Evolutionary conservation across 2,797 vertebrate species (phyloP).

Genomic region (Salmo trutta): DNA sequence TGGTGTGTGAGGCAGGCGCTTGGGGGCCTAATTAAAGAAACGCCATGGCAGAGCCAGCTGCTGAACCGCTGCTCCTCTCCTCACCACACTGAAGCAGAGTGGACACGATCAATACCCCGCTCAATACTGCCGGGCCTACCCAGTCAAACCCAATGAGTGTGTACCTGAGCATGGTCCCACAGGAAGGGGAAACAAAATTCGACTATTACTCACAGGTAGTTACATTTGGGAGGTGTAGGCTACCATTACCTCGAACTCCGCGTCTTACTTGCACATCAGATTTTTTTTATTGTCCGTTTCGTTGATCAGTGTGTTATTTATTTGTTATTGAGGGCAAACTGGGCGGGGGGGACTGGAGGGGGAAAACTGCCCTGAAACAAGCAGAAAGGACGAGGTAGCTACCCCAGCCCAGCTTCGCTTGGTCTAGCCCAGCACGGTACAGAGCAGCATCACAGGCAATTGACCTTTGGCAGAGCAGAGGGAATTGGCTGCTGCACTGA

Average conservation of each 20-base stretch:
- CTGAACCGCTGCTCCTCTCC: conserved; percentile 53
- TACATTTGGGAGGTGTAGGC: not conserved
- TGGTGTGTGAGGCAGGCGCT: conserved; percentile 36
- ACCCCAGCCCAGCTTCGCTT: not conserved
- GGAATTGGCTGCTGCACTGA: conserved; percentile 2
- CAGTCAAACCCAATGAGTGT: conserved; percentile 22
- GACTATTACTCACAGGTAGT: not conserved
- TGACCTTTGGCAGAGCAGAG: conserved; percentile 3
- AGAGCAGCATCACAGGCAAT: not conserved
- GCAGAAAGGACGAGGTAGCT: not conserved
- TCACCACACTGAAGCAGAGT: conserved; percentile 58
- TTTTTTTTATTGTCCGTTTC: not conserved
- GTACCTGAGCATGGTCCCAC: not conserved
- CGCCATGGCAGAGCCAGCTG: conserved; percentile 46
- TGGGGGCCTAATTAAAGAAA: conserved; percentile 69
- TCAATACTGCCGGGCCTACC: conserved; percentile 52
- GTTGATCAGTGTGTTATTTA: not conserved
- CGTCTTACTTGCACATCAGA: not conserved
- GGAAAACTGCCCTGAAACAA: not conserved
- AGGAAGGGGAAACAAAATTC: not conserved
- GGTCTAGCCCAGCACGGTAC: not conserved
- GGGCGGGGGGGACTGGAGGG: not conserved
- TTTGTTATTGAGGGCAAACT: not conserved
- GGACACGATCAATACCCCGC: conserved; percentile 60
- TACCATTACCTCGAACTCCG: not conserved